These are phyloP conservation scores for Elachura formosa DNA, from an alignment of 2,113 vertebrate species.

Conservation along the genomic window DNA sequence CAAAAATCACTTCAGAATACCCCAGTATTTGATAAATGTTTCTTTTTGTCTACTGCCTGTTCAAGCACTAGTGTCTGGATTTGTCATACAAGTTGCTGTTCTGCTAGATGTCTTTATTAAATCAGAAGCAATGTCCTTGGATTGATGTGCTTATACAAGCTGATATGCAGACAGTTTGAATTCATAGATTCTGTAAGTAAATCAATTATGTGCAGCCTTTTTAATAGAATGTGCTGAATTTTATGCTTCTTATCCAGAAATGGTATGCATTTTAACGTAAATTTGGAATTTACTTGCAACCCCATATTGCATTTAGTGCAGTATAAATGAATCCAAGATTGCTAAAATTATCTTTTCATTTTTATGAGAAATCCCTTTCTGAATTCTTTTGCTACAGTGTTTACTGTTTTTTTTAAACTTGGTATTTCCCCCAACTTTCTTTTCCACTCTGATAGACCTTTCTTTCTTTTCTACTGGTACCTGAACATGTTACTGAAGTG, in stretches of 20 bases:
- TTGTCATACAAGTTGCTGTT: neutral
- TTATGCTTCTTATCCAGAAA: neutral
- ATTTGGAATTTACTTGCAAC: neutral
- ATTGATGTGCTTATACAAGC: neutral
- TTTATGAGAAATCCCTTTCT: conserved; percentile 36
- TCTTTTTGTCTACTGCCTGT: neutral
- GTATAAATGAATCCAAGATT: conserved; percentile 22
- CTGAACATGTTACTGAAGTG: neutral
- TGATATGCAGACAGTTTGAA: neutral
- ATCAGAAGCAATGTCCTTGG: neutral
- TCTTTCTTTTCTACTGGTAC: neutral
- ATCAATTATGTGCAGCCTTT: neutral
- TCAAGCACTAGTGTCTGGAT: neutral
- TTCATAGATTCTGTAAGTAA: neutral
- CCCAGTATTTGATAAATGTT: neutral
- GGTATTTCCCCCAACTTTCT: neutral
- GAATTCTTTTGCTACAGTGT: neutral
- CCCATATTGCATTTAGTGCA: neutral
- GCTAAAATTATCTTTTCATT: conserved; percentile 6
- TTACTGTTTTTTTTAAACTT: neutral
- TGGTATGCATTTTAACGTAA: neutral
- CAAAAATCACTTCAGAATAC: neutral
- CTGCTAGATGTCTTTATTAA: neutral
- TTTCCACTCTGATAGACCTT: neutral
- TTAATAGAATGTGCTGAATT: neutral